Evolutionary conservation across 2,113 vertebrate species (phyloP), one percentile per base, ranked within the genome.

Genomic region (Cepphus grylle): DNA sequence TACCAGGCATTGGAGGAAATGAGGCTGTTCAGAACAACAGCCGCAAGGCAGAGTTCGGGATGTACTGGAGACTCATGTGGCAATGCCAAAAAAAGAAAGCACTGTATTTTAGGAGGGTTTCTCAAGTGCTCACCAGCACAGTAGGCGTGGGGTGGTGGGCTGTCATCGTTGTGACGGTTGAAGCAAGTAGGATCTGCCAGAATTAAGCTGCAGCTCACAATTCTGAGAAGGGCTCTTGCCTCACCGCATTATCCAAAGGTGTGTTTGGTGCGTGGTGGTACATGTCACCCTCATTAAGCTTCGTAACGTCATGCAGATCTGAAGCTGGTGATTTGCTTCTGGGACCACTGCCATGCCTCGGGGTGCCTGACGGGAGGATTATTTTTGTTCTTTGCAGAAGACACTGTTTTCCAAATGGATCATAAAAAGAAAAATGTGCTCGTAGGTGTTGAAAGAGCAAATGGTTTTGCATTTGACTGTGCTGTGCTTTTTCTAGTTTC

Each of bases 371-470:
- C 2, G 2, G 87, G 72, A 96, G 62, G 93, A 65, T 85, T 96
- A 94, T 94, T 95, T 96, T 90, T 87, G 87, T 80, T 96, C 95
- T 69, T 91, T 90, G 71, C 91, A 94, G 94, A 94, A 96, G 92
- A 90, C 56, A 85, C 81, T 82, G 94, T 92, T 94, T 96, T 96
- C 70, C 84, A 95, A 95, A 89, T 11, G 84, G 84, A 96, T 93
- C 81, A 42, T 91, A 76, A 93, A 91, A 93, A 93, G 81, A 76
- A 87, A 96, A 96, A 93, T 90, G 93, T 87, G 70, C 53, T 96
- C 11, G 58, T 96, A 96, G 93, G 90, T 96, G 95, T 88, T 91
- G 95, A 90, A 94, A 82, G 94, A 96, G 92, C 73, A 91, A 94
- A 91, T 45, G 78, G 49, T 42, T 94, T 88, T 94, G 90, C 72